Percentiles rank a stretch among this genome's conserved stretches.
These are phyloP conservation scores for Myripristis murdjan DNA, from an alignment of 2,797 vertebrate genomes.

Conservation along the genomic window DNA sequence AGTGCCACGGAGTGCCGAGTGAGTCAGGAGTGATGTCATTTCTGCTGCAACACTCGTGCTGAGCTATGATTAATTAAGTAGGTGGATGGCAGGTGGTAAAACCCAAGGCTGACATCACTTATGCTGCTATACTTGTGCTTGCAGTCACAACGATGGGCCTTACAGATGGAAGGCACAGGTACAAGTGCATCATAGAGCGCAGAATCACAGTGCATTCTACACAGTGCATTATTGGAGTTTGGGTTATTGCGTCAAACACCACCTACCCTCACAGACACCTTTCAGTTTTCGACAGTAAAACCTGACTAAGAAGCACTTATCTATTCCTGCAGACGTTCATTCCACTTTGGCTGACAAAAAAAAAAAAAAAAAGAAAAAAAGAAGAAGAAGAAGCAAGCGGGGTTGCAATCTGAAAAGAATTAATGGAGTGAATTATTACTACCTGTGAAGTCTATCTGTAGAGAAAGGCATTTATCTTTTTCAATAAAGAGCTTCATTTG, in stretches of 20 bases:
- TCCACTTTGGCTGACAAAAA: slow-evolving; percentile 57
- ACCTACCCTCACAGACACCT: neutral
- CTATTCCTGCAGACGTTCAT: slow-evolving; percentile 43
- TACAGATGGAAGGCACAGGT: neutral
- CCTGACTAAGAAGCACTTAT: slow-evolving; percentile 46
- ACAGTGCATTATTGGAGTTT: neutral
- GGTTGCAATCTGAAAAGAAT: slow-evolving; percentile 68
- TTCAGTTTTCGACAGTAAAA: slow-evolving; percentile 24
- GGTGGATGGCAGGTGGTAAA: slow-evolving; percentile 21
- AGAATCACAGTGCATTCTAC: neutral
- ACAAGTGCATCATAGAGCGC: too few species aligned
- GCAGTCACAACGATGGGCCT: neutral
- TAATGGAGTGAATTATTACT: slow-evolving; percentile 82
- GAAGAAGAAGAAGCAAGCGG: slow-evolving; percentile 60
- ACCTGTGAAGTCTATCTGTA: slow-evolving; percentile 71
- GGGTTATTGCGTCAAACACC: slow-evolving; percentile 12
- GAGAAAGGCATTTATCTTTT: slow-evolving; percentile 77
- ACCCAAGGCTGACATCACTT: neutral
- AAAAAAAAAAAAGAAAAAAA: too few species aligned
- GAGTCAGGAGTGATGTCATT: slow-evolving; percentile 45
- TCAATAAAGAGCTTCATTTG: slow-evolving; percentile 80
- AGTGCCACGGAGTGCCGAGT: slow-evolving; percentile 33
- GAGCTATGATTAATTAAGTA: slow-evolving; percentile 45
- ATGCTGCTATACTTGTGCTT: neutral
- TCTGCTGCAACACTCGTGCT: slow-evolving; percentile 27